Evolutionary conservation across 2,888 invertebrate species (phyloP).

Genomic region (Linhomoeus sp.): DNA sequence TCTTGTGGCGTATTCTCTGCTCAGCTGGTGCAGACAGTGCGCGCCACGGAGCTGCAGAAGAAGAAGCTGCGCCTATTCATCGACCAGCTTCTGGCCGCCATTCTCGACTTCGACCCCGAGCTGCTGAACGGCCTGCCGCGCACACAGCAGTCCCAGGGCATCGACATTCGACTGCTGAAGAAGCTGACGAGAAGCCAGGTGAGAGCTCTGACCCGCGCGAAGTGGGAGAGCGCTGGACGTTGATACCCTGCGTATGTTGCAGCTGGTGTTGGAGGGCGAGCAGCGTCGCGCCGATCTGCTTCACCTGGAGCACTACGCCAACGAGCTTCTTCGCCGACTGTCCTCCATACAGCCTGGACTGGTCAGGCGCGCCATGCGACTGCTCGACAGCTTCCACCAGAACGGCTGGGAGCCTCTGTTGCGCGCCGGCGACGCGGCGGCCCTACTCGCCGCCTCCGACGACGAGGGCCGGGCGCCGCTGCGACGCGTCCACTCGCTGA

Average conservation of each 20-base stretch:
- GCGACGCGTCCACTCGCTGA: too few relatives aligned
- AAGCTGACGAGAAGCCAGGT: neutral
- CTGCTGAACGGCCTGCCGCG: constrained; percentile 1
- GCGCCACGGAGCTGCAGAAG: constrained; percentile 1
- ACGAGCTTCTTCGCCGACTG: neutral
- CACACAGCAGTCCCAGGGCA: neutral
- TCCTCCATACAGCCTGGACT: neutral
- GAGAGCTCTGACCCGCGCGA: too few relatives aligned
- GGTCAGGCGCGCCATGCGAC: neutral
- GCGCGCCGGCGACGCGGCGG: too few relatives aligned
- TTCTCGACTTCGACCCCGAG: constrained; percentile 1
- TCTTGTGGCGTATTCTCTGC: neutral
- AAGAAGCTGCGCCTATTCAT: neutral
- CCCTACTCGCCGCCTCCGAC: too few relatives aligned
- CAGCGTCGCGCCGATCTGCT: too few relatives aligned
- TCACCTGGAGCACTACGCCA: neutral
- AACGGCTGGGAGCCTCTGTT: too few relatives aligned
- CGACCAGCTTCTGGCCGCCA: constrained; percentile 1
- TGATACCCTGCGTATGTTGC: too few relatives aligned
- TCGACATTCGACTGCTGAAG: neutral
- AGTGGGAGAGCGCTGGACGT: too few relatives aligned
- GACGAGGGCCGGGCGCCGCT: too few relatives aligned
- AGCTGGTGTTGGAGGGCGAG: too few relatives aligned
- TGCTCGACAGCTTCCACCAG: neutral
- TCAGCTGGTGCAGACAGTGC: constrained; percentile 1